These are phyloP conservation scores for Microctenopoma lineatum DNA, from an alignment of 2,797 vertebrate genomes.

Conservation along the genomic window DNA sequence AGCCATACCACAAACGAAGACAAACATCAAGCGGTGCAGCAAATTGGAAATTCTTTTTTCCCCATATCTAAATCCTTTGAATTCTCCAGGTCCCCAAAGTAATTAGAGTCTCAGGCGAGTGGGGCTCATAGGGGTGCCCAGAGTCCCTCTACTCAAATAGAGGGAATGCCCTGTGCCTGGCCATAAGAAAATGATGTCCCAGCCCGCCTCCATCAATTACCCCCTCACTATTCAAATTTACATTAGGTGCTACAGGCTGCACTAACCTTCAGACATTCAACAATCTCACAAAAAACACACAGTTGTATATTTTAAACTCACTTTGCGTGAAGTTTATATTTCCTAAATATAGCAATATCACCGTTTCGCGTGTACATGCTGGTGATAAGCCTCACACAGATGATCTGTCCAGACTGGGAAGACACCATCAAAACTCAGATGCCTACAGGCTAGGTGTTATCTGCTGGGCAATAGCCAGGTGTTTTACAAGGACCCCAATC, in stretches of 20 bases:
- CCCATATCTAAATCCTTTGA: conserved; percentile 84
- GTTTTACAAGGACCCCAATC: conserved; percentile 60
- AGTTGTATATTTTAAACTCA: conserved; percentile 52
- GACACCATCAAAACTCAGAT: conserved; percentile 26
- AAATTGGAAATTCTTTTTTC: conserved; percentile 84
- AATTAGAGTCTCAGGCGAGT: conserved; percentile 85
- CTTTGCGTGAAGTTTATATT: conserved; percentile 40
- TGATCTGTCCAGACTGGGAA: conserved; percentile 36
- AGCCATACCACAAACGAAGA: conserved; percentile 76
- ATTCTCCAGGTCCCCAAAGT: conserved; percentile 89
- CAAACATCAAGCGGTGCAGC: conserved; percentile 86
- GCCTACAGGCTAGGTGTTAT: conserved; percentile 65
- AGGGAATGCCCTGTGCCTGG: conserved; percentile 73
- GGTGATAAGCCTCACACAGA: conserved; percentile 44
- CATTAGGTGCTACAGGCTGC: conserved; percentile 47
- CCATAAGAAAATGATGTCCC: conserved; percentile 74
- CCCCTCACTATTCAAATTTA: conserved; percentile 68
- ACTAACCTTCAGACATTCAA: conserved; percentile 43
- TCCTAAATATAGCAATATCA: conserved; percentile 35
- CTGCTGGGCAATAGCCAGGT: conserved; percentile 54
- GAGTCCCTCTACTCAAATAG: conserved; percentile 77
- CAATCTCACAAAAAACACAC: conserved; percentile 49
- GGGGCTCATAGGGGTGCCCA: conserved; percentile 77
- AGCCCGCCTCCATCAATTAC: conserved; percentile 71
- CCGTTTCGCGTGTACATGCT: conserved; percentile 2